Percentiles rank a stretch among this genome's conserved stretches.
phyloP scores from a whole-genome alignment of 2,888 invertebrate species.

The Xylocampa areola region DNA sequence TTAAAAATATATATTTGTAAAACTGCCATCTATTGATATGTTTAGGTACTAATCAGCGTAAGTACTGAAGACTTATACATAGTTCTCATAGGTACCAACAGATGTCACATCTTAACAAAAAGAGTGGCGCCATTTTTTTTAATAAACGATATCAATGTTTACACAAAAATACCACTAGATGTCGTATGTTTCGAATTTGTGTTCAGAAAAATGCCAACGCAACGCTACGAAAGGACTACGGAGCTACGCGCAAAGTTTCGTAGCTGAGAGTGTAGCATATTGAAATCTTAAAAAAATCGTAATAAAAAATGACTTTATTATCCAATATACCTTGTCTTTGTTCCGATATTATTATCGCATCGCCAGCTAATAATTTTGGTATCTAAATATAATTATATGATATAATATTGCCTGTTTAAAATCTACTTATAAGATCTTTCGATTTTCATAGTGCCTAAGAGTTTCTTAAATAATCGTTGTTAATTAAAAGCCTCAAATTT shows the following conservation, averaged over 20 bases:
- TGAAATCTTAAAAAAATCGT: not conserved
- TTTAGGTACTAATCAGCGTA: not conserved
- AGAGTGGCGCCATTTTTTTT: conserved; percentile 12
- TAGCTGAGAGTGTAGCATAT: conserved; percentile 15
- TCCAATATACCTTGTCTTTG: too few relatives aligned
- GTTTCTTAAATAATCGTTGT: too few relatives aligned
- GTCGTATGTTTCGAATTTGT: not conserved
- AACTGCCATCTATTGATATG: conserved; percentile 17
- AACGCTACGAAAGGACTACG: conserved; percentile 23
- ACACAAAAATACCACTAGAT: conserved; percentile 20
- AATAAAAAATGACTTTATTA: too few relatives aligned
- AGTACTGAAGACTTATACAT: not conserved
- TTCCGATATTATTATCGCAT: too few relatives aligned
- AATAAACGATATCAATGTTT: not conserved
- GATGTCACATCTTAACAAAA: conserved; percentile 2
- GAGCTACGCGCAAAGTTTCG: conserved; percentile 10
- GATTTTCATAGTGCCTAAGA: too few relatives aligned
- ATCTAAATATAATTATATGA: too few relatives aligned
- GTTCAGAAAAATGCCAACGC: conserved; percentile 2
- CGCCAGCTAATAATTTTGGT: too few relatives aligned
- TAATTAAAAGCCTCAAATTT: too few relatives aligned
- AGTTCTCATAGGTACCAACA: not conserved
- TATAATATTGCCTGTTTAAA: too few relatives aligned
- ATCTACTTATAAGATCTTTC: too few relatives aligned
- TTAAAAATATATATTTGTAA: not conserved